These are phyloP conservation scores for Semnornis frantzii DNA, from an alignment of 2,113 vertebrate genomes.

Conservation along the genomic window DNA sequence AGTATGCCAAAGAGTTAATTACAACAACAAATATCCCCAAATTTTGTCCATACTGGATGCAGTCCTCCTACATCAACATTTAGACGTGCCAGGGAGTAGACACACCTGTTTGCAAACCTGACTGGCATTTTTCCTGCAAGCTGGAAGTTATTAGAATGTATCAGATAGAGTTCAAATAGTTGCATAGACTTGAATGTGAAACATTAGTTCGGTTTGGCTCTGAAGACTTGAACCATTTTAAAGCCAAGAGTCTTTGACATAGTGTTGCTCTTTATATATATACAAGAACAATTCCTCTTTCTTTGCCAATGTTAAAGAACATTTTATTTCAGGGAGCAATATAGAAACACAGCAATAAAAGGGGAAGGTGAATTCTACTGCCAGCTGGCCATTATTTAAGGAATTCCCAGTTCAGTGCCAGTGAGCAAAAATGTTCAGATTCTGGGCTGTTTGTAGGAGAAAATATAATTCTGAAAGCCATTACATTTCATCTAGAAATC, in stretches of 20 bases:
- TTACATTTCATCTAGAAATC: neutral
- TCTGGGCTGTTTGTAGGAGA: neutral
- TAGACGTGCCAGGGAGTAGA: neutral
- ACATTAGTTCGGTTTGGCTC: neutral
- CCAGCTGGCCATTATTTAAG: neutral
- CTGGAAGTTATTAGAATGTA: neutral
- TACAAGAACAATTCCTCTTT: neutral
- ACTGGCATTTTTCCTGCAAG: neutral
- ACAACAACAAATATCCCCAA: neutral
- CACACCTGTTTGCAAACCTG: conserved; percentile 5
- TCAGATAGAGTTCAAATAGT: neutral
- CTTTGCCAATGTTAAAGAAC: neutral
- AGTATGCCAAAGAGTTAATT: neutral
- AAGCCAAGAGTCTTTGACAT: neutral
- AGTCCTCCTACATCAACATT: neutral
- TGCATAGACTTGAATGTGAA: neutral
- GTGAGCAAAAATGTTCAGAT: conserved; percentile 2
- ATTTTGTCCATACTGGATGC: neutral
- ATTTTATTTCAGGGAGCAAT: neutral
- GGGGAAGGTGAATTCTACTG: neutral
- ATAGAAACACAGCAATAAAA: neutral
- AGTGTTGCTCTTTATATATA: neutral
- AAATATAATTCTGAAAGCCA: neutral
- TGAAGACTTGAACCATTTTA: neutral
- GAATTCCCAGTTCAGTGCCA: neutral